These are phyloP conservation scores for Cynopterus brachyotis DNA, from an alignment of 2,113 vertebrate genomes.

Conservation along the genomic window DNA sequence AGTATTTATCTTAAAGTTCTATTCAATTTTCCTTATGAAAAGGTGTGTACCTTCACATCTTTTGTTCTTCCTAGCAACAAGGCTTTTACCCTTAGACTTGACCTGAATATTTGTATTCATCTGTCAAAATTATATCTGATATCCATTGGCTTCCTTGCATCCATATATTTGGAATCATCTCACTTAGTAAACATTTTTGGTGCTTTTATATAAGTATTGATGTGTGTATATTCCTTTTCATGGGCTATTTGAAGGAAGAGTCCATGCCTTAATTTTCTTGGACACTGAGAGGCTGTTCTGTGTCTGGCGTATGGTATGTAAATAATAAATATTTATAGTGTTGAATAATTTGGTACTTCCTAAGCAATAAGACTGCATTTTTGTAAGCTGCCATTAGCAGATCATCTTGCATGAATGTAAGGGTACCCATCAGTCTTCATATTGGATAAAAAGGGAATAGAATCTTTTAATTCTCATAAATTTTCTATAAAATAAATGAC, in stretches of 20 bases:
- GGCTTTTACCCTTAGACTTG: background rate
- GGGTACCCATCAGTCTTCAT: background rate
- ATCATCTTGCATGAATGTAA: background rate
- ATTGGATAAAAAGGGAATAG: background rate
- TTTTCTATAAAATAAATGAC: background rate
- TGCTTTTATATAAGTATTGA: background rate
- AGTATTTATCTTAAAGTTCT: background rate
- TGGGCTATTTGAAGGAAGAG: background rate
- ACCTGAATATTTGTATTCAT: background rate
- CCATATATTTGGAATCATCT: background rate
- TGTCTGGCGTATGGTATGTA: background rate
- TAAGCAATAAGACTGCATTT: background rate
- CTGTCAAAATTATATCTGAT: background rate
- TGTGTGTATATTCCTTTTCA: background rate
- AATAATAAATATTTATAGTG: background rate
- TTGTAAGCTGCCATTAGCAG: background rate
- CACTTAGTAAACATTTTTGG: no score
- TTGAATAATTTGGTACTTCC: background rate
- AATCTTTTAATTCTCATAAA: background rate
- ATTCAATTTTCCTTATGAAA: background rate
- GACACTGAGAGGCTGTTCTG: background rate
- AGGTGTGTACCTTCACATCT: background rate
- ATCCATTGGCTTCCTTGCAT: background rate
- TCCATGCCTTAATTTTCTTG: background rate
- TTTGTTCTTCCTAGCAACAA: background rate